phyloP scores from a whole-genome alignment of 1,140 invertebrate genomes.

The Schlechtendalia chinensis region DNA sequence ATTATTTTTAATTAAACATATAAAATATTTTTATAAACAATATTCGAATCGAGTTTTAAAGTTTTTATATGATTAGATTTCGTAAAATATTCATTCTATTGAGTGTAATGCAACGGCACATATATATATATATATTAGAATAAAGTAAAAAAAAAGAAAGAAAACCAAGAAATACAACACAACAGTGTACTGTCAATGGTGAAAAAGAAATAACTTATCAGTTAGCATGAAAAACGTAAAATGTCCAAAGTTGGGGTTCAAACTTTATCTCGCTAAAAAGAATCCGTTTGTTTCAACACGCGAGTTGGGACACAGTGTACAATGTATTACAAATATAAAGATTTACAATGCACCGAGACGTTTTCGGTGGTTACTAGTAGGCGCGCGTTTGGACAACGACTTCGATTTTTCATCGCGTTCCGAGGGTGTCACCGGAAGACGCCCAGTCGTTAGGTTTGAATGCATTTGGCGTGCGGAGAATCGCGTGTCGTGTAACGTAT shows the following conservation, averaged over 20 bases:
- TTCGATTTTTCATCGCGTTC: conserved; percentile 36
- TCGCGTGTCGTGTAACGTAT: not conserved
- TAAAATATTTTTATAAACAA: no score
- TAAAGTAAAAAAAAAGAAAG: not conserved
- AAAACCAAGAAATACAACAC: not conserved
- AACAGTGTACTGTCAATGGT: not conserved
- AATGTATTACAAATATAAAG: conserved; percentile 20
- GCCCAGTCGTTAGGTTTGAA: conserved; percentile 39
- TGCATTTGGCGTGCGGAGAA: not conserved
- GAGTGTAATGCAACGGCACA: no score
- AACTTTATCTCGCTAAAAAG: conserved; percentile 8
- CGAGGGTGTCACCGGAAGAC: conserved; percentile 40
- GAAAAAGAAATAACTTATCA: not conserved
- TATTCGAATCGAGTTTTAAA: no score
- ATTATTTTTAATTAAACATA: no score
- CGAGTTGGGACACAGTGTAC: not conserved
- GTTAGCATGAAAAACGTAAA: not conserved
- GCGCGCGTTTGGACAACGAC: conserved; percentile 14
- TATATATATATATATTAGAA: no score
- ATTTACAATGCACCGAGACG: conserved; percentile 7
- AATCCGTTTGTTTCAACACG: conserved; percentile 6
- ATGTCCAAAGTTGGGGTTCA: not conserved
- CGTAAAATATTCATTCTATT: no score
- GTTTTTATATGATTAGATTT: no score
- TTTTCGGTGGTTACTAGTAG: conserved; percentile 12